Evolutionary conservation across 2,113 vertebrate species (phyloP).

Genomic region (Seriola dumerili): DNA sequence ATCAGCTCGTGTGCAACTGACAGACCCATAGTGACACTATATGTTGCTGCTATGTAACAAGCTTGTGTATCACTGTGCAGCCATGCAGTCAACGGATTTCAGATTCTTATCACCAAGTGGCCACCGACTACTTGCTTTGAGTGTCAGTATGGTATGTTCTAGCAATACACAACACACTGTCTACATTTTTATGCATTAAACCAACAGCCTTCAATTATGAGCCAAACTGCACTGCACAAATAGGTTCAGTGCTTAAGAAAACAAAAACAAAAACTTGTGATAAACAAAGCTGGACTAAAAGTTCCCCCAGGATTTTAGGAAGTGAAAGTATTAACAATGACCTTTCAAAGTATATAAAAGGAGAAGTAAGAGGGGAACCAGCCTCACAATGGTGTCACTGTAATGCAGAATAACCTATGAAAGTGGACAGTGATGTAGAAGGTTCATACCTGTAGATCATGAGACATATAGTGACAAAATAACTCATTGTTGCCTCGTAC

Average conservation of each 20-base stretch:
- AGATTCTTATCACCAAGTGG: conserved; percentile 42
- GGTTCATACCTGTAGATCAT: not conserved
- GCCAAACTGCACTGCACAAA: conserved; percentile 11
- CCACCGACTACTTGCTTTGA: conserved; percentile 5
- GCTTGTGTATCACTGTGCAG: conserved; percentile 27
- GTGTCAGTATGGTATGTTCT: conserved; percentile 2
- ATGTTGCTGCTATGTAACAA: not conserved
- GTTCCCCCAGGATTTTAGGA: not conserved
- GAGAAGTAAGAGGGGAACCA: conserved; percentile 28
- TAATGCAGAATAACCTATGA: not conserved
- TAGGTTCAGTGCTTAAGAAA: not conserved
- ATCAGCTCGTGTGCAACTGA: not conserved
- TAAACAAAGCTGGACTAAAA: not conserved
- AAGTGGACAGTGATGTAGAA: not conserved
- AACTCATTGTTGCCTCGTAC: not conserved
- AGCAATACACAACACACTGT: not conserved
- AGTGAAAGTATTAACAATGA: not conserved
- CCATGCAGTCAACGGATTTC: conserved; percentile 24
- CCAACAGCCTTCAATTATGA: conserved; percentile 9
- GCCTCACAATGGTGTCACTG: not conserved
- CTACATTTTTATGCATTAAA: not conserved
- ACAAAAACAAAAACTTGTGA: not conserved
- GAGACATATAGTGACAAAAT: conserved; percentile 25
- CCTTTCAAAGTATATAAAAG: not conserved
- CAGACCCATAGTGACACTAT: not conserved